phyloP scores from a whole-genome alignment of 1,140 invertebrate genomes.

The Cydia strobilella region DNA sequence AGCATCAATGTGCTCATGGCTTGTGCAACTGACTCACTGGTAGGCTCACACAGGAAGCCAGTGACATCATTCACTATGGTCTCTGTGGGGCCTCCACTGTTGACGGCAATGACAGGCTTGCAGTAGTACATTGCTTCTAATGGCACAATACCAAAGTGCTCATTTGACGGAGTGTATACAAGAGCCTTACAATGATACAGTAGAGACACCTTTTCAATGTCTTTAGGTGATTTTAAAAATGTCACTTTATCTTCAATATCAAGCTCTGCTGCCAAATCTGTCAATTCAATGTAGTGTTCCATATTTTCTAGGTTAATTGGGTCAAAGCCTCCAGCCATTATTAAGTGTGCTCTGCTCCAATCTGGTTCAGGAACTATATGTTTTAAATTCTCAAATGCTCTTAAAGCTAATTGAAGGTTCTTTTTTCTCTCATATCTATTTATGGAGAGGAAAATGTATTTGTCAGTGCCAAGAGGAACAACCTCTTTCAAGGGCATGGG shows the following conservation, averaged over 20 bases:
- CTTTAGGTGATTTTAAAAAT: constrained; percentile 93
- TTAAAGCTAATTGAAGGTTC: constrained; percentile 91
- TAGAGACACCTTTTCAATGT: constrained; percentile 90
- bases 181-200: constrained; percentile 88
- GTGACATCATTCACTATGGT: constrained; percentile 94
- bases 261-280: constrained; percentile 82
- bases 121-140: constrained; percentile 98
- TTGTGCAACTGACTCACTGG: constrained; percentile 86
- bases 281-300: constrained; percentile 91
- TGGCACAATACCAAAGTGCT: constrained; percentile 99
- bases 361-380: constrained; percentile 77
- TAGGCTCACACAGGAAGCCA: constrained; percentile 91
- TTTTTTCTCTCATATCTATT: constrained; percentile 99
- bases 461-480: constrained; percentile 75
- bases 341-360: constrained; percentile 87
- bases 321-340: constrained; percentile 99
- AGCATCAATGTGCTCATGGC: constrained; percentile 87
- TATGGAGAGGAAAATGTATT: constrained; percentile 92
- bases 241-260: constrained; percentile 88
- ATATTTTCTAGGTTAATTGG: constrained; percentile 93
- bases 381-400: constrained; percentile 87
- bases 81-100: constrained; percentile 97
- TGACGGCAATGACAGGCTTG: constrained; percentile 96
- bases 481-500: constrained; percentile 78
- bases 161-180: constrained; percentile 97